Conservation (phyloP, 2,888 invertebrate genomes). For the Lymantria monacha region DNA sequence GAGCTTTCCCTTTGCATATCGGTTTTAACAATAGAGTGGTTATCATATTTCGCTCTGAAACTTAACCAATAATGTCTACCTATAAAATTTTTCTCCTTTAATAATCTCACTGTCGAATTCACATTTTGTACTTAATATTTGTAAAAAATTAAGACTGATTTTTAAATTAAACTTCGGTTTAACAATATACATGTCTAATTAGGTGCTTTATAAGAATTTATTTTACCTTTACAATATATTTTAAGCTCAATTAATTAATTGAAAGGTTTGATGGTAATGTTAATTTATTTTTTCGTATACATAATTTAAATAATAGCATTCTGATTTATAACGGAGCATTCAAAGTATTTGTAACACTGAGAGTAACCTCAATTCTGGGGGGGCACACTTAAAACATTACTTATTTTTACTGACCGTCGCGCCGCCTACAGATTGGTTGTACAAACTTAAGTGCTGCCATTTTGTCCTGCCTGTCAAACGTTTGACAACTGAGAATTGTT, state of each 20-base stretch:
- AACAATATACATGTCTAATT: slow-evolving; percentile 2
- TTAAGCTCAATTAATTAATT: background rate
- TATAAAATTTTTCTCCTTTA: background rate
- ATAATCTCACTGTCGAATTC: background rate
- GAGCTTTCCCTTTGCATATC: too few relatives aligned
- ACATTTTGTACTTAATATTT: slow-evolving; percentile 34
- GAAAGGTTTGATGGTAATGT: background rate
- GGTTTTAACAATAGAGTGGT: too few relatives aligned
- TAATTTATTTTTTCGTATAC: slow-evolving; percentile 14
- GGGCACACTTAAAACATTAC: too few relatives aligned
- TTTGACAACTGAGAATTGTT: too few relatives aligned
- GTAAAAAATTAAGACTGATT: slow-evolving; percentile 56
- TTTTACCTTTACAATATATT: slow-evolving; percentile 9
- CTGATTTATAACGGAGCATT: background rate
- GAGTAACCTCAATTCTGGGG: background rate
- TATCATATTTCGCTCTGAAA: too few relatives aligned
- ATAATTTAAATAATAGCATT: slow-evolving; percentile 1
- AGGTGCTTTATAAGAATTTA: slow-evolving; percentile 20
- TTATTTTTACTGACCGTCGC: too few relatives aligned
- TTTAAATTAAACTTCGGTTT: slow-evolving; percentile 26
- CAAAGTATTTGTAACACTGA: background rate
- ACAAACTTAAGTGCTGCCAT: too few relatives aligned
- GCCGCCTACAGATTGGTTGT: too few relatives aligned
- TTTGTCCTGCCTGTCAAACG: too few relatives aligned
- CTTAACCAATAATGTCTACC: too few relatives aligned